Conservation (phyloP, 2,113 vertebrate genomes). For the Pavo muticus region DNA sequence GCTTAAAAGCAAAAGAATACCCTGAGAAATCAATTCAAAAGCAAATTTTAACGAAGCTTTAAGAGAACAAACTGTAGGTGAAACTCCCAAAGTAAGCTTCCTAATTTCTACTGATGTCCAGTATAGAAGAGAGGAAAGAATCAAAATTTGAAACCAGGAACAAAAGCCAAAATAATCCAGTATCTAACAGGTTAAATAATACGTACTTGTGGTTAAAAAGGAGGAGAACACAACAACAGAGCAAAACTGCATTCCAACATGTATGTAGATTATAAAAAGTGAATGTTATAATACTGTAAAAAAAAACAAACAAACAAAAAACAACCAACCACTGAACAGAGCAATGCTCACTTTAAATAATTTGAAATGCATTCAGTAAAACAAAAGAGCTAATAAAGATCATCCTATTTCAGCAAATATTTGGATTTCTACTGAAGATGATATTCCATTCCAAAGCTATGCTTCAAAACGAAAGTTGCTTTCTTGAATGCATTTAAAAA, state of each 20-base stretch:
- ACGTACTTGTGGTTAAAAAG: neutral
- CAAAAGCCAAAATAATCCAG: neutral
- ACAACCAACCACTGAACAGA: neutral
- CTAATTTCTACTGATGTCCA: neutral
- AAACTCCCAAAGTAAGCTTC: neutral
- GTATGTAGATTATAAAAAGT: neutral
- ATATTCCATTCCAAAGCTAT: neutral
- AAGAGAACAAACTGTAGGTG: neutral
- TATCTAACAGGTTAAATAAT: constrained; percentile 17
- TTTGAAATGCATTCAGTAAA: neutral
- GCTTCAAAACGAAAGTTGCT: neutral
- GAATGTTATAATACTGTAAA: neutral
- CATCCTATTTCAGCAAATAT: neutral
- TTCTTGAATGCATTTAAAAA: neutral
- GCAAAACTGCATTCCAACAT: neutral
- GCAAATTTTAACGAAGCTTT: neutral
- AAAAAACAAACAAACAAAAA: neutral
- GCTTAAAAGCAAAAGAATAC: neutral
- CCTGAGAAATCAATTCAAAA: neutral
- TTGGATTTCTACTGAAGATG: neutral
- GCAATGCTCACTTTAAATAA: neutral
- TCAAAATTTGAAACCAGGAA: neutral
- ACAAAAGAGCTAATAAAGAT: neutral
- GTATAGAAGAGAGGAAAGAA: neutral
- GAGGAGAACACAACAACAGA: neutral